A percentile compares a stretch with the other conserved stretches of the same genome.
Evolutionary conservation across 2,113 vertebrate genomes (phyloP).

Genomic region (Gymnogyps californianus): DNA sequence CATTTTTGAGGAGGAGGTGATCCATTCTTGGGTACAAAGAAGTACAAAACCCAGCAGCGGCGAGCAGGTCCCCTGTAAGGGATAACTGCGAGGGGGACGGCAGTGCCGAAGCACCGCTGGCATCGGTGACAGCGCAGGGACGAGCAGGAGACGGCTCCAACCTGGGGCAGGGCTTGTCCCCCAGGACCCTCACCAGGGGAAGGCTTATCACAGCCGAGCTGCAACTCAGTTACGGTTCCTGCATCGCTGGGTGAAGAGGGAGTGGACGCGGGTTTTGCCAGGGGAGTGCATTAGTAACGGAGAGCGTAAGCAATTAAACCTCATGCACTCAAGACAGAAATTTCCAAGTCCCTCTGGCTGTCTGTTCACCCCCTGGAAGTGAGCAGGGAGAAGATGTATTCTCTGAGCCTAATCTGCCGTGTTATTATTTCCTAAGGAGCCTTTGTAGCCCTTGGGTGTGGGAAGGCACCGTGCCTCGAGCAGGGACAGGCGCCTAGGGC

Average conservation of each 20-base stretch:
- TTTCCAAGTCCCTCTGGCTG: background rate
- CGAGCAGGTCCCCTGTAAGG: background rate
- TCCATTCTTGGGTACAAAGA: background rate
- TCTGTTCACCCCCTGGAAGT: background rate
- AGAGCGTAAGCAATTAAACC: background rate
- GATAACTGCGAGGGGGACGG: background rate
- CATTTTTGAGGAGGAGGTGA: background rate
- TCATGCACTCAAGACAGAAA: accelerated
- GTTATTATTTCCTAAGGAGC: background rate
- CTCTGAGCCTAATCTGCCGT: background rate
- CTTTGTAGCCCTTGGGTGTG: background rate
- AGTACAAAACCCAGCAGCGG: background rate
- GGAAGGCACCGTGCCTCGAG: background rate
- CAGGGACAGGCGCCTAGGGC: background rate
- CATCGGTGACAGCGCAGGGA: background rate
- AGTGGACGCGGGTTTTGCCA: background rate
- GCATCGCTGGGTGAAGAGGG: background rate
- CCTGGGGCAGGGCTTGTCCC: background rate
- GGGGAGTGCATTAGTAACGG: background rate
- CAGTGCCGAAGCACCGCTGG: background rate
- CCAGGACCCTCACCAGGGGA: background rate
- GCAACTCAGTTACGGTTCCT: background rate
- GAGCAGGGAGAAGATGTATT: background rate
- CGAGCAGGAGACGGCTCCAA: background rate
- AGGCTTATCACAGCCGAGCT: background rate